Percentiles rank a stretch among this genome's conserved stretches.
Evolutionary conservation across 1,140 invertebrate genomes (phyloP).

Genomic region (Zaprionus africanus): DNA sequence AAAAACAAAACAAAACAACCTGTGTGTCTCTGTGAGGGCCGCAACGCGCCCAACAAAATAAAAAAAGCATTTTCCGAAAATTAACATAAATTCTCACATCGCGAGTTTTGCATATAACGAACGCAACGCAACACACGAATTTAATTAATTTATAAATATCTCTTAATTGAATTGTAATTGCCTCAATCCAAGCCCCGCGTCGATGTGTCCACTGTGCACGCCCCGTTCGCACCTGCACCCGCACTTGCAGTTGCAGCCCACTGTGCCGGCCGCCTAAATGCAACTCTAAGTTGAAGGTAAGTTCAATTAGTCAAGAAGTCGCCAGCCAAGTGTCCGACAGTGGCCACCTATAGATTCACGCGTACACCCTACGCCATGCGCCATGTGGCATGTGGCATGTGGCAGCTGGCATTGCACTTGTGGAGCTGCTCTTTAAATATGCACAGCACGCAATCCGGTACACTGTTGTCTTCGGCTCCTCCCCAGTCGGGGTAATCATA

Average conservation of each 20-base stretch:
- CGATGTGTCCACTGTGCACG: conserved; percentile 13
- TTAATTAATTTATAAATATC: conserved; percentile 73
- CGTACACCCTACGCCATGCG: neutral
- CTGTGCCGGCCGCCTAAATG: conserved; percentile 19
- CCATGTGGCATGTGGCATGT: conserved; percentile 12
- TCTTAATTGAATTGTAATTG: conserved; percentile 74
- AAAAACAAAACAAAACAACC: conserved; percentile 9
- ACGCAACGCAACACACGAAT: conserved; percentile 48
- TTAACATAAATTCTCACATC: conserved; percentile 76
- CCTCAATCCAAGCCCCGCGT: conserved; percentile 37
- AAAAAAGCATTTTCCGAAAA: conserved; percentile 49
- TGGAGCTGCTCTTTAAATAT: conserved; percentile 54
- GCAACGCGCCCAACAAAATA: conserved; percentile 17
- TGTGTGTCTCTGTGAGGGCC: conserved; percentile 70
- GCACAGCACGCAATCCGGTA: conserved; percentile 62
- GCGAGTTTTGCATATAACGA: conserved; percentile 40
- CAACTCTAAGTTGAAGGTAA: conserved; percentile 66
- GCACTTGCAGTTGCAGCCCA: neutral
- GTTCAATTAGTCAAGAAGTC: conserved; percentile 64
- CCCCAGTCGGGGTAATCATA: conserved; percentile 4
- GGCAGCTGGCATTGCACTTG: conserved; percentile 46
- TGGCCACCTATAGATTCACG: neutral
- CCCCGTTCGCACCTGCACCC: conserved; percentile 25
- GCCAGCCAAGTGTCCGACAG: conserved; percentile 21
- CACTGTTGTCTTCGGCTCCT: conserved; percentile 29